These are phyloP conservation scores for Thinocorus orbignyianus DNA, from an alignment of 2,113 vertebrate species.

Conservation along the genomic window DNA sequence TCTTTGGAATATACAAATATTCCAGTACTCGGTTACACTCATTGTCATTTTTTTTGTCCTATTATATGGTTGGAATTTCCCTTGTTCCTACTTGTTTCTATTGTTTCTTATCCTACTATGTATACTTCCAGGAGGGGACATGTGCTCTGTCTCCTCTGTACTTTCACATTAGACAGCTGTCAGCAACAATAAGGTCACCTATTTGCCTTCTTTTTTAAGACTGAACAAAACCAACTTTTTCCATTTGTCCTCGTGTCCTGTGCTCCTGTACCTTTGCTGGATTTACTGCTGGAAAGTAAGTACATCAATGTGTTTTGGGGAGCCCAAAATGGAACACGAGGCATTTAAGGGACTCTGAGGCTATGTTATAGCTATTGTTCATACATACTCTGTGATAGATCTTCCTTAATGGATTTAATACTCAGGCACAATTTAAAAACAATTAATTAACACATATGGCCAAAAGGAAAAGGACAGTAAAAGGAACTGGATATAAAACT, in stretches of 20 bases:
- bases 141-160: not conserved
- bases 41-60: not conserved
- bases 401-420: not conserved
- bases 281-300: not conserved
- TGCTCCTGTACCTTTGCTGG: not conserved
- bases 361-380: not conserved
- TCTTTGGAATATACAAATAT: not conserved
- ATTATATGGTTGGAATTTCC: not conserved
- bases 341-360: not conserved
- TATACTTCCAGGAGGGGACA: too few relatives aligned
- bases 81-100: not conserved
- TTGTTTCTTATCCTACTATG: not conserved
- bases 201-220: not conserved
- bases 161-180: not conserved
- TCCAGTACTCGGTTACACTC: not conserved
- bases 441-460: not conserved
- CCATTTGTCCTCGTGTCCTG: not conserved
- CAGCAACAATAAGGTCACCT: not conserved
- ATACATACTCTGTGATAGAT: not conserved
- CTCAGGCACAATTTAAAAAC: not conserved
- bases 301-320: not conserved
- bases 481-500: not conserved
- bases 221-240: not conserved
- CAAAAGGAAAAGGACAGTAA: not conserved
- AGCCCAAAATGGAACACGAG: not conserved